Base-by-base conservation (phyloP, 2,113 vertebrate genomes). In the Setophaga petechia region DNA sequence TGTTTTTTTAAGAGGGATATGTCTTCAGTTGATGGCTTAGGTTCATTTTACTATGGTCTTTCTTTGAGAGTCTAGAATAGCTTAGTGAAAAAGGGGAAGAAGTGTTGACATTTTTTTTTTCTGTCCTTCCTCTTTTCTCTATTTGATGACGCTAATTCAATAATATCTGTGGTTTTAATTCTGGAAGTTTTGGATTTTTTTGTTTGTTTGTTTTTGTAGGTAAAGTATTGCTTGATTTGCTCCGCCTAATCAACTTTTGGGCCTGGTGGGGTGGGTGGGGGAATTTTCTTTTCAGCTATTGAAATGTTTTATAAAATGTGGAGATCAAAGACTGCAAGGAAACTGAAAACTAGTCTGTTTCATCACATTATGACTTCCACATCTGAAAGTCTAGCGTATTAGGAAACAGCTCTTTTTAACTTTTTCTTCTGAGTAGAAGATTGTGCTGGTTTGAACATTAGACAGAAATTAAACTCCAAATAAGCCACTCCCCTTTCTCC, bases 181-280 rank as follows among this genome's bases (percentile, higher is more conserved):
- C 58, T 69, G 20, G 8, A 24, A 69, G 5, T 11, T 54, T 15
- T 6, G 2, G 2, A 8, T 8, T 33, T 16, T 49, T 5, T 15
- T 16, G 19, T 19, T 14, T 15, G 9, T 19, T 14, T 46, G 19
- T 21, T 58, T 44, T 6, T 21, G 14, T 23, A 47, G 8, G 30
- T 55, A 18, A 52, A 83, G 22, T 66, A 46, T 47, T 73, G 1
- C 5, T 58, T 28, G 2, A 15, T 58, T 84, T 87, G 4, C 5
- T 66, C 9, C 58, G 35, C 6, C 4, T 71, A 44, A 39, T 37
- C 10, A 57, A 44, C 7, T 75, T 62, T 5, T 21, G 8, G 15
- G 1, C 19, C 63, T 74, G 16, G 24, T 25, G 1, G 2, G 0
- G 6, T 0, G 1, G 6, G 7, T 1, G 7, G 3, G 1, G 17